These are phyloP conservation scores for Clarias batrachus DNA, from an alignment of 2,113 vertebrate species.

Conservation along the genomic window DNA sequence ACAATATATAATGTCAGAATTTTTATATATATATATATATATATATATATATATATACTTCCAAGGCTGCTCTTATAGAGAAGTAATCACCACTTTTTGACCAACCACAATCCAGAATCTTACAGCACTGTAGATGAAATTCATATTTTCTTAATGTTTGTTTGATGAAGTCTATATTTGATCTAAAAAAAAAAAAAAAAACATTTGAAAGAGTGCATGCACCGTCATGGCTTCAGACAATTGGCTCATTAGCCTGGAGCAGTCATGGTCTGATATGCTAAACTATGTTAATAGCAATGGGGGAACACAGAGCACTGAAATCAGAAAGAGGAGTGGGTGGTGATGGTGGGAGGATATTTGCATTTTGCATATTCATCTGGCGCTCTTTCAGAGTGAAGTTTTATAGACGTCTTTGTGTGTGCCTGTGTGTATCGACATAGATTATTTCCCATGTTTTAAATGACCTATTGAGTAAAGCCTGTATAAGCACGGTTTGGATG, in stretches of 20 bases:
- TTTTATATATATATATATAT: too few relatives aligned
- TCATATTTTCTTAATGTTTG: not conserved
- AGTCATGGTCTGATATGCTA: not conserved
- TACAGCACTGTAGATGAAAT: not conserved
- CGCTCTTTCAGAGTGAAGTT: not conserved
- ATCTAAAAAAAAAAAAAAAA: not conserved
- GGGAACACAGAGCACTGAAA: not conserved
- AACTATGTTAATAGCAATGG: not conserved
- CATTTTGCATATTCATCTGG: not conserved
- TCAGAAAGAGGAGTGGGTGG: not conserved
- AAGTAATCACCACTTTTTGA: not conserved
- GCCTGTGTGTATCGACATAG: not conserved
- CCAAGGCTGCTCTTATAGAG: not conserved
- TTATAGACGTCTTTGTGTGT: not conserved
- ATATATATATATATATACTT: too few relatives aligned
- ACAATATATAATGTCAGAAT: too few relatives aligned
- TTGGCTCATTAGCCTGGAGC: not conserved
- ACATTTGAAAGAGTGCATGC: not conserved
- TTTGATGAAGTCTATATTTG: not conserved
- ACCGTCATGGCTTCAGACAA: not conserved
- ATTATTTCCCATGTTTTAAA: not conserved
- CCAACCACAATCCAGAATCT: not conserved
- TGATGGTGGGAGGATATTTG: conserved; percentile 17
- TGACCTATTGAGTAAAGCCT: not conserved
- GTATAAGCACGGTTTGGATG: not conserved